A percentile compares a stretch with the other conserved stretches of the same genome.
Evolutionary conservation across 1,140 invertebrate genomes (phyloP).

Genomic region (Oscheius sp.): DNA sequence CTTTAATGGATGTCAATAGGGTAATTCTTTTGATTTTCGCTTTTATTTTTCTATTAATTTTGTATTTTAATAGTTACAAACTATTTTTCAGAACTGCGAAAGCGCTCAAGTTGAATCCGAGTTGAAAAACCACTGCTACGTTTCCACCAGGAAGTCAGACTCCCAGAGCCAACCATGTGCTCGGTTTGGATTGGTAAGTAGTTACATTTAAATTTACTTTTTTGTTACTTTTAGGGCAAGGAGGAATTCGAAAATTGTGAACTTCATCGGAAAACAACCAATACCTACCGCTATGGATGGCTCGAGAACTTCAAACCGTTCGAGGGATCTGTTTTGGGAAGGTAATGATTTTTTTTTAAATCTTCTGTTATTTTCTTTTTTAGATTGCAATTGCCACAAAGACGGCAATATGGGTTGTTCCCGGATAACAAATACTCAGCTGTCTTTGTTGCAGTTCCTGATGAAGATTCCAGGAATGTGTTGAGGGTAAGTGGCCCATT

Average conservation of each 20-base stretch:
- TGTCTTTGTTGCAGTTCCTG: too few species aligned
- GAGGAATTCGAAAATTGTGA: conserved; percentile 6
- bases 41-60: not conserved
- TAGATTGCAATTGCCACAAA: not conserved
- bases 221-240: not conserved
- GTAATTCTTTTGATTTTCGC: not conserved
- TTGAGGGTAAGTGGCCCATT: too few species aligned
- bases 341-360: not conserved
- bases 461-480: too few species aligned
- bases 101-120: too few species aligned
- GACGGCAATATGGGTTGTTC: not conserved
- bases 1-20: not conserved
- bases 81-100: too few species aligned
- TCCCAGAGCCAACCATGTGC: not conserved
- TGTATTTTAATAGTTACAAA: not conserved
- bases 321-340: not conserved
- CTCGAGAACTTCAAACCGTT: conserved; percentile 13
- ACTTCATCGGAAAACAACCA: not conserved
- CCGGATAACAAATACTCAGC: not conserved
- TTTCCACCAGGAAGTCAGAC: not conserved
- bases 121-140: not conserved
- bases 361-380: not conserved
- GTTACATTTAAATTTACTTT: not conserved
- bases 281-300: conserved; percentile 21
- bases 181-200: conserved; percentile 11